phyloP scores from a whole-genome alignment of 2,113 vertebrate species.

The Nothoprocta pentlandii region DNA sequence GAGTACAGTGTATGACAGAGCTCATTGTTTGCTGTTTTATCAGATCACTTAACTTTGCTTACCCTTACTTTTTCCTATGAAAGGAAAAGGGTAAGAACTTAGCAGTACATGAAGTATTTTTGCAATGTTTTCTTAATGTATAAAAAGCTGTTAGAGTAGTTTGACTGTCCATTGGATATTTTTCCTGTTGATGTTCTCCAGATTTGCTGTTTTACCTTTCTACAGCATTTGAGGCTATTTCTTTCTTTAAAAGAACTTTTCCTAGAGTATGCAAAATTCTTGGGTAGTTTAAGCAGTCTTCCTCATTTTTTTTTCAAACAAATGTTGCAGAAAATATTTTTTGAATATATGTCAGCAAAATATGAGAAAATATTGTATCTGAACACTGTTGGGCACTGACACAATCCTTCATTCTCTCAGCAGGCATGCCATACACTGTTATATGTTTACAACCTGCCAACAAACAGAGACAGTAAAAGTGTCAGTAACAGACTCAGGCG shows the following conservation, averaged over 20 bases:
- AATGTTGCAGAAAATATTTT: background rate
- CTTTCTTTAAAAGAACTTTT: background rate
- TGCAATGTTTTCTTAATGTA: background rate
- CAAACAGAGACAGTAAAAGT: constrained; percentile 92
- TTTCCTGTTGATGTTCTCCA: background rate
- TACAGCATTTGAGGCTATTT: background rate
- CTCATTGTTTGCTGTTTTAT: background rate
- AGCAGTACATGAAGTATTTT: background rate
- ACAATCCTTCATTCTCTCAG: constrained; percentile 54
- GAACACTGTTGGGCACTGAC: background rate
- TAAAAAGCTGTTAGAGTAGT: background rate
- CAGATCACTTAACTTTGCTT: background rate
- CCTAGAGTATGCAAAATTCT: background rate
- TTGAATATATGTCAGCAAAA: background rate
- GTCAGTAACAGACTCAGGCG: constrained; percentile 93
- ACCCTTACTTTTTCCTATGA: background rate
- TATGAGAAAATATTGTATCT: background rate
- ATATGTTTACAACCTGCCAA: constrained; percentile 96
- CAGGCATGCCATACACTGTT: constrained; percentile 92
- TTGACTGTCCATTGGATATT: background rate
- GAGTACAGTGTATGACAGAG: background rate
- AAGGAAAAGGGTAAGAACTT: background rate
- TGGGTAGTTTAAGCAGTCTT: background rate
- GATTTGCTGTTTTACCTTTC: background rate
- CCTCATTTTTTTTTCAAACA: background rate